Conservation (phyloP, 2,113 vertebrate species). For the Crotalus viridis region DNA sequence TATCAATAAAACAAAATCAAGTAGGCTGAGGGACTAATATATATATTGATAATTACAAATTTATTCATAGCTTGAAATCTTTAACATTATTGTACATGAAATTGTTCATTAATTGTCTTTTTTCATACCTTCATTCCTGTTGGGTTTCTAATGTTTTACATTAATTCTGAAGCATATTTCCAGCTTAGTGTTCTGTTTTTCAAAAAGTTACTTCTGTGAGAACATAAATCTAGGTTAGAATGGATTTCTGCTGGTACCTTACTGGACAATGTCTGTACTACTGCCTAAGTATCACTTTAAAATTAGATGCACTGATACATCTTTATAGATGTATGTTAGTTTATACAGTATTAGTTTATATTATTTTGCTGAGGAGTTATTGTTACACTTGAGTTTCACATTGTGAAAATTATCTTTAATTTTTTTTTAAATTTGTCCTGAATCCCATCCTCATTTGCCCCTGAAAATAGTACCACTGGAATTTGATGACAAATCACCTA, state of each 20-base stretch:
- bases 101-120: slow-evolving; percentile 19
- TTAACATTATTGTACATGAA: slow-evolving; percentile 30
- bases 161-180: not conserved
- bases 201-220: not conserved
- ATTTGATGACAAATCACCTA: too few species aligned
- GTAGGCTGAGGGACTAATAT: slow-evolving; percentile 43
- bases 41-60: slow-evolving; percentile 36
- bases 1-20: slow-evolving; percentile 48
- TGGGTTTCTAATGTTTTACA: not conserved
- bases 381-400: not conserved
- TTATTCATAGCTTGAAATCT: slow-evolving; percentile 35
- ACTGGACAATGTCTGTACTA: not conserved
- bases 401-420: not conserved
- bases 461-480: too few species aligned
- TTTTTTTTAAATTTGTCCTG: too few species aligned
- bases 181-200: not conserved
- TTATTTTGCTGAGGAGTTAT: not conserved
- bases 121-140: not conserved
- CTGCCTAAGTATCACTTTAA: not conserved
- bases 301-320: not conserved
- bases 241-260: not conserved
- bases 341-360: not conserved
- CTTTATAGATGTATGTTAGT: not conserved
- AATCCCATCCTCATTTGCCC: too few species aligned
- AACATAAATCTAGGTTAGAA: not conserved